These are phyloP conservation scores for Brachyistius frenatus DNA, from an alignment of 2,113 vertebrate species.

Conservation along the genomic window DNA sequence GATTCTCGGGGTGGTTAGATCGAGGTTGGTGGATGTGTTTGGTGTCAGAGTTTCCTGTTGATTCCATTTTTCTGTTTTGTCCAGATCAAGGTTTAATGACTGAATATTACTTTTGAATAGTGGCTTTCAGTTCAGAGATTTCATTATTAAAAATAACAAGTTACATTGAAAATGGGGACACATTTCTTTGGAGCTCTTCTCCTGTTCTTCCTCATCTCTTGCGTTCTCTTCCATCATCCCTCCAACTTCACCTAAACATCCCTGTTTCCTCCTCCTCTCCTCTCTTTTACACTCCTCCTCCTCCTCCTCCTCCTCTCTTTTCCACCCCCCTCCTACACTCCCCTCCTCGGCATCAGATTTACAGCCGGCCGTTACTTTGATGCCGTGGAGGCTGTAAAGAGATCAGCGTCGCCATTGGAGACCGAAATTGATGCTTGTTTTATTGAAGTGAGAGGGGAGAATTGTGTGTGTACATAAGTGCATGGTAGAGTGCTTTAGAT, in stretches of 20 bases:
- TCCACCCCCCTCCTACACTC: background rate
- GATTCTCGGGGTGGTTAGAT: too few relatives aligned
- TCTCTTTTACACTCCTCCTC: constrained; percentile 52
- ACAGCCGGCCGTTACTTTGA: constrained; percentile 91
- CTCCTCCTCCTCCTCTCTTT: background rate
- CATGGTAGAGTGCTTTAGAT: background rate
- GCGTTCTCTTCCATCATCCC: constrained; percentile 5
- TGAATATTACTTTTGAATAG: too few relatives aligned
- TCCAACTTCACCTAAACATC: background rate
- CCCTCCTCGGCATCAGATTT: constrained; percentile 78
- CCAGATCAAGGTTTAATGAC: too few relatives aligned
- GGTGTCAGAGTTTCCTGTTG: background rate
- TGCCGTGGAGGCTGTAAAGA: constrained; percentile 91
- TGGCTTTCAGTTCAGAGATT: too few relatives aligned
- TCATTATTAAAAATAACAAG: background rate
- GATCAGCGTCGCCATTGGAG: constrained; percentile 89
- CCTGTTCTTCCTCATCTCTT: background rate
- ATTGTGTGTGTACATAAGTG: constrained; percentile 19
- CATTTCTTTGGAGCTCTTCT: background rate
- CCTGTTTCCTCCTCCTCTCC: background rate
- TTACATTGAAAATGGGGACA: background rate
- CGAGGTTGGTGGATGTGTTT: too few relatives aligned
- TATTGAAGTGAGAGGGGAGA: constrained; percentile 84
- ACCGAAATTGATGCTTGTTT: constrained; percentile 92
- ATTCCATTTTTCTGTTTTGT: too few relatives aligned